phyloP scores from a whole-genome alignment of 2,113 vertebrate genomes.

The Microcebus ravelobensis region DNA sequence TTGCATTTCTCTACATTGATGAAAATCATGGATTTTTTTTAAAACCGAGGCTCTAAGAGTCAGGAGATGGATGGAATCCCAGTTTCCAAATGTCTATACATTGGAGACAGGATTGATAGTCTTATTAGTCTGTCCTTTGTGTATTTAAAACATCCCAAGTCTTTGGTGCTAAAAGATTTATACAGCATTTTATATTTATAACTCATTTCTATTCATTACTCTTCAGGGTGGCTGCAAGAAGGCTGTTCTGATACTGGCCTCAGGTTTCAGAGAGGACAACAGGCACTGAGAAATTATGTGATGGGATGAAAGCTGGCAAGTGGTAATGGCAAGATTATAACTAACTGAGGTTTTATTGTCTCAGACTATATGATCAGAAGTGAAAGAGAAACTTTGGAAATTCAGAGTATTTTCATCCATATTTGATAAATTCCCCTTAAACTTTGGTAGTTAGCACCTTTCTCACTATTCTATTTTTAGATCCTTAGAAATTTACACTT shows the following conservation, averaged over 20 bases:
- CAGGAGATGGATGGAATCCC: constrained; percentile 36
- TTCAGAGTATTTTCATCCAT: background rate
- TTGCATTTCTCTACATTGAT: constrained; percentile 34
- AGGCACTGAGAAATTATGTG: constrained; percentile 48
- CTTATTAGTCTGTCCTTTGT: constrained; percentile 74
- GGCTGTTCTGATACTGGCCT: constrained; percentile 28
- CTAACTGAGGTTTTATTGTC: constrained; percentile 34
- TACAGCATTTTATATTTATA: constrained; percentile 80
- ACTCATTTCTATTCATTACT: constrained; percentile 81
- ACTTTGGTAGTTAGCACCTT: background rate
- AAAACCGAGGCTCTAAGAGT: constrained; percentile 8
- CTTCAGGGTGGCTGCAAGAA: constrained; percentile 63
- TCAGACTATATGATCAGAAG: background rate
- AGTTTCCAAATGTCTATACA: constrained; percentile 66
- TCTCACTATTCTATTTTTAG: background rate
- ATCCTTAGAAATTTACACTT: constrained; percentile 1
- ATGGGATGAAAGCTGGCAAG: constrained; percentile 40
- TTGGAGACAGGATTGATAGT: constrained; percentile 65
- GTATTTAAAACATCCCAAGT: constrained; percentile 74
- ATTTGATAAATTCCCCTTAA: background rate
- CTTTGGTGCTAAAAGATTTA: constrained; percentile 77
- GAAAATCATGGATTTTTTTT: constrained; percentile 15
- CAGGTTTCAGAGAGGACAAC: constrained; percentile 57
- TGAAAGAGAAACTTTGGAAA: constrained; percentile 38
- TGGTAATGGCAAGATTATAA: background rate